Conservation (phyloP, 1,140 invertebrate genomes). For the Drosophila subobscura region DNA sequence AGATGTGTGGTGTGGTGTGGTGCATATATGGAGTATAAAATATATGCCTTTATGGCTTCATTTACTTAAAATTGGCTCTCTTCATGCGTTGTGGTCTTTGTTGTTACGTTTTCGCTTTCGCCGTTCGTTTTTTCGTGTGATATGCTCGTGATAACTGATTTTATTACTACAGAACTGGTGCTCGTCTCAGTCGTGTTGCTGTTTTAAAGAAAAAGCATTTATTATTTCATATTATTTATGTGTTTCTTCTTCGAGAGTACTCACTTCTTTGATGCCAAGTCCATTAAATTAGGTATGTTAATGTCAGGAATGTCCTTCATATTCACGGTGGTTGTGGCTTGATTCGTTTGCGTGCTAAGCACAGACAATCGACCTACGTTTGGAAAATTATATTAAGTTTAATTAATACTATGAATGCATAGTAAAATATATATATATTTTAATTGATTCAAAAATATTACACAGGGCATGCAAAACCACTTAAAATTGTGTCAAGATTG, state of each 20-base stretch:
- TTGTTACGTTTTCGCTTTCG: slow-evolving; percentile 67
- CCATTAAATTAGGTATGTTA: slow-evolving; percentile 73
- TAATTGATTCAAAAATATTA: not conserved
- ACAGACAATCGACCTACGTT: slow-evolving; percentile 80
- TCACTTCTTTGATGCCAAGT: slow-evolving; percentile 73
- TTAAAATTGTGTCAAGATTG: too few relatives aligned
- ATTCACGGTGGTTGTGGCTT: slow-evolving; percentile 71
- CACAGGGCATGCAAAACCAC: slow-evolving; percentile 26
- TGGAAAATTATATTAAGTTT: slow-evolving; percentile 4
- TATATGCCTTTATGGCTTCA: not conserved
- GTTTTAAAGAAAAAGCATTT: slow-evolving; percentile 9
- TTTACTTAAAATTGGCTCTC: slow-evolving; percentile 77
- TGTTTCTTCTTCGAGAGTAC: not conserved
- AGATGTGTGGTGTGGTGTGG: not conserved
- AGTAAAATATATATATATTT: not conserved
- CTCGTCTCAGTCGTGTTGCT: slow-evolving; percentile 79
- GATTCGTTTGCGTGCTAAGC: slow-evolving; percentile 82
- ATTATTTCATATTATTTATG: not conserved
- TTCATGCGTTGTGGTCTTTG: slow-evolving; percentile 70
- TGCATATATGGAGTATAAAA: slow-evolving; percentile 1
- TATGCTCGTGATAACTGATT: slow-evolving; percentile 82
- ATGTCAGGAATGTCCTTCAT: slow-evolving; percentile 78
- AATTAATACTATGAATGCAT: slow-evolving; percentile 4
- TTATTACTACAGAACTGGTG: slow-evolving; percentile 81
- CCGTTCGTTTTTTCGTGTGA: slow-evolving; percentile 81